Evolutionary conservation across 2,113 vertebrate genomes (phyloP).

Genomic region (Aegypius monachus): DNA sequence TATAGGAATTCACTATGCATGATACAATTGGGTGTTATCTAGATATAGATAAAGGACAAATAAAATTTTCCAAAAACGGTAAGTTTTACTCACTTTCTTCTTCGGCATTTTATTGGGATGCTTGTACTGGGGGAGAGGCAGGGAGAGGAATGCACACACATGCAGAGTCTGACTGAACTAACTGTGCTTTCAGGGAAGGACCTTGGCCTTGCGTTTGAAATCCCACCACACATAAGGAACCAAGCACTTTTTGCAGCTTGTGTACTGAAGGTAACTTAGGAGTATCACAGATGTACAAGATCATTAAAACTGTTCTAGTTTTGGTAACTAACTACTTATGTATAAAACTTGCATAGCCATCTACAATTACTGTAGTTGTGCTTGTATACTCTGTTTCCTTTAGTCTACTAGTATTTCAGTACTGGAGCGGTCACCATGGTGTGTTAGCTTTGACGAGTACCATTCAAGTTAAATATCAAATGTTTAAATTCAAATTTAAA

Average conservation of each 20-base stretch:
- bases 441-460: background rate
- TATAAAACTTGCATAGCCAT: background rate
- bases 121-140: background rate
- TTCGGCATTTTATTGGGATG: background rate
- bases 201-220: conserved; percentile 91
- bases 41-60: conserved; percentile 83
- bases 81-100: background rate
- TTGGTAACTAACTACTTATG: background rate
- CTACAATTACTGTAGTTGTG: background rate
- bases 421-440: background rate
- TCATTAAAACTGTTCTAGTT: background rate
- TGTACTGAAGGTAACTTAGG: conserved; percentile 88
- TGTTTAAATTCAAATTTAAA: background rate
- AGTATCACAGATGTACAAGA: background rate
- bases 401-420: background rate
- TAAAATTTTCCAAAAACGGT: conserved; percentile 97
- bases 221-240: conserved; percentile 83
- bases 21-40: conserved; percentile 93
- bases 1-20: conserved; percentile 97
- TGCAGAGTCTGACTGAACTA: background rate
- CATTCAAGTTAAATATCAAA: background rate
- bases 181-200: conserved; percentile 82
- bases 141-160: accelerated
- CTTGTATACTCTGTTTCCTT: background rate
- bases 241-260: conserved; percentile 92